Conservation (phyloP, 1,140 invertebrate species). For the Metopolophium dirhodum region DNA sequence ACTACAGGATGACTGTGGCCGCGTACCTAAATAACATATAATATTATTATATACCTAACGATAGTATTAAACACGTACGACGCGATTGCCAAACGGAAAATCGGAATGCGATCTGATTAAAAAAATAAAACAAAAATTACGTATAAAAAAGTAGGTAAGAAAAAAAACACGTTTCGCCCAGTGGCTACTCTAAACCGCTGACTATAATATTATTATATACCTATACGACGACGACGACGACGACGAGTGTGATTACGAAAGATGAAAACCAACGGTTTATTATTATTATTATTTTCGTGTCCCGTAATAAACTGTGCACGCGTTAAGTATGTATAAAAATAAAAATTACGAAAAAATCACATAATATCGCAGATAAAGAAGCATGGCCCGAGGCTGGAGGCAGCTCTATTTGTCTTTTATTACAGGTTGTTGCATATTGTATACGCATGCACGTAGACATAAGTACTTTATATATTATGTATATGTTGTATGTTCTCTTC, state of each 20-base stretch:
- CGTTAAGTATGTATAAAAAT: background rate
- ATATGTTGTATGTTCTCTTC: background rate
- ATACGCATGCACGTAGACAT: background rate
- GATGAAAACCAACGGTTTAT: slow-evolving; percentile 37
- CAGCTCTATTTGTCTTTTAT: slow-evolving; percentile 34
- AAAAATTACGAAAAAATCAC: slow-evolving; percentile 14
- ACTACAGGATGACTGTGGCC: background rate
- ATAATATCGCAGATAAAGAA: slow-evolving; percentile 17
- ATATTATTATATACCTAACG: background rate
- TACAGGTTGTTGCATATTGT: background rate
- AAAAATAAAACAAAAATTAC: slow-evolving; percentile 5
- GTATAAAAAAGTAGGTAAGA: background rate
- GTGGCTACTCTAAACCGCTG: background rate
- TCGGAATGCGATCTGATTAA: slow-evolving; percentile 42
- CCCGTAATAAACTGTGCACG: background rate
- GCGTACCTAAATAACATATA: background rate
- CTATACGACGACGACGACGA: background rate
- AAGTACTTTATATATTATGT: background rate
- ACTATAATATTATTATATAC: background rate
- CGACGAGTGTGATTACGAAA: slow-evolving; percentile 30
- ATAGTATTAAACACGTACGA: background rate
- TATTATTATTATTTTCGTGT: slow-evolving; percentile 20
- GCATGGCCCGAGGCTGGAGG: background rate
- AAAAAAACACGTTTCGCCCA: slow-evolving; percentile 29
- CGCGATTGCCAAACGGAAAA: slow-evolving; percentile 16